phyloP scores from a whole-genome alignment of 2,888 invertebrate genomes.

The Lamellibrachia satsuma region DNA sequence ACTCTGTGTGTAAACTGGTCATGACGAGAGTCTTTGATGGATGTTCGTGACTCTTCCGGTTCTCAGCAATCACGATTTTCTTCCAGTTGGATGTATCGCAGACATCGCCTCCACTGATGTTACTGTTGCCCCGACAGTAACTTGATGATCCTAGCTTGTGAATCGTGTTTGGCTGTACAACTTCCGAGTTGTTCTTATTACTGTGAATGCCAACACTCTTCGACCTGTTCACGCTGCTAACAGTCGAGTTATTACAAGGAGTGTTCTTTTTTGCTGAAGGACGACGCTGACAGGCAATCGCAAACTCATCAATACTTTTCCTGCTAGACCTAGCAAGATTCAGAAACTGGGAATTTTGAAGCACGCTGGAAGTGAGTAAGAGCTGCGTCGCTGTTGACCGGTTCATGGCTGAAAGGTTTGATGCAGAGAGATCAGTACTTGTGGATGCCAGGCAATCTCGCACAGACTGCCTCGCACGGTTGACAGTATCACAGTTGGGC shows the following conservation, averaged over 20 bases:
- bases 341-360: neutral
- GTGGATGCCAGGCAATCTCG: neutral
- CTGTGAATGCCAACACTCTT: neutral
- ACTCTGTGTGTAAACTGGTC: slow-evolving; percentile 54
- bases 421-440: neutral
- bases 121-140: neutral
- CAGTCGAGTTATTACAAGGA: neutral
- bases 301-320: slow-evolving; percentile 10
- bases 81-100: slow-evolving; percentile 13
- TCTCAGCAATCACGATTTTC: slow-evolving; percentile 8
- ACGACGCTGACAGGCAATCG: neutral
- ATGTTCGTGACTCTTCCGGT: neutral
- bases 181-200: neutral
- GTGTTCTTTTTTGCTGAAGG: neutral
- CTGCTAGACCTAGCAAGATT: neutral
- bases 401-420: neutral
- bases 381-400: neutral
- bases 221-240: neutral
- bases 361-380: neutral
- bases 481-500: neutral
- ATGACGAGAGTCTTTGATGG: slow-evolving; percentile 44
- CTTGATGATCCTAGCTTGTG: neutral
- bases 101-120: neutral
- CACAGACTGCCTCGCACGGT: neutral
- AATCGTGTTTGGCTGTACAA: neutral